These are phyloP conservation scores for Therioaphis trifolii DNA, from an alignment of 2,888 invertebrate species.

Conservation along the genomic window DNA sequence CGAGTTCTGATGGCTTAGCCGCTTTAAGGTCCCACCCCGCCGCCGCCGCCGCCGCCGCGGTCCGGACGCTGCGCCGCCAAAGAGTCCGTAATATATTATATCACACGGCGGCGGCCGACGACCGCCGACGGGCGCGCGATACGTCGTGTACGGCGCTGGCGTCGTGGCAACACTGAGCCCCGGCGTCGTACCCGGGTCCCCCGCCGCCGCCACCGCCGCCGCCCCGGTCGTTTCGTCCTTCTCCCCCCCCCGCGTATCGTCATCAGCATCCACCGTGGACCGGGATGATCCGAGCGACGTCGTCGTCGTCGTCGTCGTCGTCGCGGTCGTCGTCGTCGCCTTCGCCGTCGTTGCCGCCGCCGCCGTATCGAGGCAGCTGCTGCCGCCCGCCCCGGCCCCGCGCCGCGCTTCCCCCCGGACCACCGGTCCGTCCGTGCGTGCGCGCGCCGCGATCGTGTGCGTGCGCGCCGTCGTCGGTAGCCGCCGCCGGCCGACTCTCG, in stretches of 20 bases:
- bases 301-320: background rate
- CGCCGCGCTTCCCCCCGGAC: background rate
- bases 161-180: slow-evolving; percentile 15
- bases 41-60: background rate
- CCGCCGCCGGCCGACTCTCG: slow-evolving; percentile 28
- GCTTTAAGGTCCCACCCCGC: slow-evolving; percentile 20
- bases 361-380: slow-evolving; percentile 41
- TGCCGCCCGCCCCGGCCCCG: background rate
- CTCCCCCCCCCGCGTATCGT: background rate
- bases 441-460: background rate
- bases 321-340: background rate
- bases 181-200: background rate
- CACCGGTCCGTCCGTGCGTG: background rate
- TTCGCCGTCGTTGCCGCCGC: background rate
- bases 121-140: background rate
- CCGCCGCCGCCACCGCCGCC: background rate
- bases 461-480: slow-evolving; percentile 26
- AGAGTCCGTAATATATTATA: slow-evolving; percentile 33
- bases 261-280: slow-evolving; percentile 21
- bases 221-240: background rate
- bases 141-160: background rate
- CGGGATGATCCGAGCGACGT: background rate
- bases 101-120: slow-evolving; percentile 26
- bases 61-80: slow-evolving; percentile 54
- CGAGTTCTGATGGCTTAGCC: slow-evolving; percentile 60